phyloP scores from a whole-genome alignment of 2,797 vertebrate genomes.

The Diglossa cyanea region DNA sequence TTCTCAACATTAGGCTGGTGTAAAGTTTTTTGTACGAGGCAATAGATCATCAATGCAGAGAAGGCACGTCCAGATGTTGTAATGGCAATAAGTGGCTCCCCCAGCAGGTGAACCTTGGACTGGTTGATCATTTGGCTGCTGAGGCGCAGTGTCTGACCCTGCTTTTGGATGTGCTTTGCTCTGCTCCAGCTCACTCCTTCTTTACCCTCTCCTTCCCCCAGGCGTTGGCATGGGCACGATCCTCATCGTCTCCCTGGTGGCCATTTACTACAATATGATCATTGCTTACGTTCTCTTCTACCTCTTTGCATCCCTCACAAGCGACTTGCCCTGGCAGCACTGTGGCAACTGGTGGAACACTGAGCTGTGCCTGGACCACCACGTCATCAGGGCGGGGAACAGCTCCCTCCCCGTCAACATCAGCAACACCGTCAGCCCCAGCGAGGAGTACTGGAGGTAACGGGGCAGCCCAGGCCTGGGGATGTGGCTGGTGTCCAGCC shows the following conservation, averaged over 20 bases:
- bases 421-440: conserved; percentile 79
- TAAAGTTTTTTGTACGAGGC: not conserved
- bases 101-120: not conserved
- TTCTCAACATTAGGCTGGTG: not conserved
- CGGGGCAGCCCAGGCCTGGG: accelerated
- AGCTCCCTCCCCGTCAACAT: conserved; percentile 70
- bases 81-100: not conserved
- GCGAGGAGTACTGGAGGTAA: conserved; percentile 85
- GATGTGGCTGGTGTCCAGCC: accelerated
- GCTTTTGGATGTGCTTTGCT: not conserved
- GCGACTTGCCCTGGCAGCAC: conserved; percentile 79
- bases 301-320: conserved; percentile 84
- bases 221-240: conserved; percentile 80
- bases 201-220: conserved; percentile 66
- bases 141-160: not conserved
- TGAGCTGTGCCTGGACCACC: conserved; percentile 77
- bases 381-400: conserved; percentile 65
- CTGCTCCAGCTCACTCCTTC: not conserved
- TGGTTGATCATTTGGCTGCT: not conserved
- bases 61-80: not conserved
- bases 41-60: not conserved
- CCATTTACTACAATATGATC: conserved; percentile 86
- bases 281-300: conserved; percentile 85
- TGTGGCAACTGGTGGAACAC: conserved; percentile 84
- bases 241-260: conserved; percentile 81